Percentiles rank a stretch among this genome's conserved stretches.
These are phyloP conservation scores for Calosoma granatense DNA, from an alignment of 1,140 invertebrate genomes.

Conservation along the genomic window DNA sequence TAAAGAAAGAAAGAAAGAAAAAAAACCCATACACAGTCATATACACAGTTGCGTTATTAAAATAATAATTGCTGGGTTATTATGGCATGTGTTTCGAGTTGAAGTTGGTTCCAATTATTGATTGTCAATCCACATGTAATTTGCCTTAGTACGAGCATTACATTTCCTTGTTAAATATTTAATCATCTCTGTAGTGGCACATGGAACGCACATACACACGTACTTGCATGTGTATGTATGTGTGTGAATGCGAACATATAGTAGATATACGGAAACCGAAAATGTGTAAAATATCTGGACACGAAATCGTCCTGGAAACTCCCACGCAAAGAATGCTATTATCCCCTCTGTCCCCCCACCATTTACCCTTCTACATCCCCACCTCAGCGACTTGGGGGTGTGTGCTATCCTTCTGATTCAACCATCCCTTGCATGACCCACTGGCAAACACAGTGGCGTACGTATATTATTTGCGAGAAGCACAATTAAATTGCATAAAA, in stretches of 20 bases:
- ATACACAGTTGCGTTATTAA: neutral
- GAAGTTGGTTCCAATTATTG: too few relatives aligned
- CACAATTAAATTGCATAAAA: too few relatives aligned
- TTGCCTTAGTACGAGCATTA: neutral
- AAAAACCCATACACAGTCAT: too few relatives aligned
- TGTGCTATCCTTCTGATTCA: neutral
- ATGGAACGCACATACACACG: too few relatives aligned
- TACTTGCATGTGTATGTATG: neutral
- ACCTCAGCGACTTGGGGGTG: neutral
- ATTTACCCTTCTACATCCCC: neutral
- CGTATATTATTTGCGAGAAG: neutral
- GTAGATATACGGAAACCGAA: neutral
- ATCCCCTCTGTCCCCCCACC: neutral
- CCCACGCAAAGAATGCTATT: neutral
- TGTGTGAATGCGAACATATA: neutral
- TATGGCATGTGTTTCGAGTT: neutral
- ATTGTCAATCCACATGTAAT: too few relatives aligned
- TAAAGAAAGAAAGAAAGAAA: too few relatives aligned
- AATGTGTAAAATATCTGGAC: neutral
- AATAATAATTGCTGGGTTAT: neutral
- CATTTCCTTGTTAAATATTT: neutral
- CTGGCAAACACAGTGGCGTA: neutral
- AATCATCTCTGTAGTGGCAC: too few relatives aligned
- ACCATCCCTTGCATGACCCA: neutral
- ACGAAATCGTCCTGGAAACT: neutral